Base-by-base conservation (phyloP, 2,113 vertebrate genomes). In the Spermophilus dauricus region DNA sequence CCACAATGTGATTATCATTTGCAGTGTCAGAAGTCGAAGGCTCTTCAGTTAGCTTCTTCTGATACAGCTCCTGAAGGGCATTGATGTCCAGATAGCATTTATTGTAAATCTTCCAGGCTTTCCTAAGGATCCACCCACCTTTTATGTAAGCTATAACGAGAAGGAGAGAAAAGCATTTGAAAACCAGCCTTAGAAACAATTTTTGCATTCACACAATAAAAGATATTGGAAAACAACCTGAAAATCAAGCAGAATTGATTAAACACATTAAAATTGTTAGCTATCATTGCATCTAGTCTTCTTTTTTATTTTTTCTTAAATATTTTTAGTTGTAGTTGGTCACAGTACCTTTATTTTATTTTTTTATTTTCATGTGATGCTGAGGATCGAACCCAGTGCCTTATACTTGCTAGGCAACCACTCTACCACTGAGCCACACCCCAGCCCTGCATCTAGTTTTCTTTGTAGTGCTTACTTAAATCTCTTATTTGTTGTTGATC, bases 71-170 rank as follows among this genome's bases (percentile, higher is more conserved):
- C 99, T 99, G 99, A 89, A 99, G 99, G 81, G 99, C 98, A 97
- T 99, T 99, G 99, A 99, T 99, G 98, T 99, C 99, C 85, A 99
- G 99, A 98, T 99, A 99, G 98, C 99, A 99, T 98, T 99, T 99
- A 97, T 99, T 99, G 98, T 99, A 99, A 99, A 99, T 99, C 98
- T 99, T 99, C 99, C 99, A 99, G 86, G 99, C 99, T 98, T 99
- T 99, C 94, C 99, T 99, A 67, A 99, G 99, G 98, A 99, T 99
- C 99, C 99, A 99, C 97, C 99, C 99, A 98, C 99, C 99, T 99
- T 99, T 99, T 97, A 99, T 99, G 93, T 99, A 99, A 0, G 99
- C 99, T 91, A 91, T 85, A 86, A 81, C 78, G 90, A 96, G 56
- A 97, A 96, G 34, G 69, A 51, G 26, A 94, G 53, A 96, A 94